Conservation (phyloP, 2,797 vertebrate genomes). For the Acanthiza pusilla region DNA sequence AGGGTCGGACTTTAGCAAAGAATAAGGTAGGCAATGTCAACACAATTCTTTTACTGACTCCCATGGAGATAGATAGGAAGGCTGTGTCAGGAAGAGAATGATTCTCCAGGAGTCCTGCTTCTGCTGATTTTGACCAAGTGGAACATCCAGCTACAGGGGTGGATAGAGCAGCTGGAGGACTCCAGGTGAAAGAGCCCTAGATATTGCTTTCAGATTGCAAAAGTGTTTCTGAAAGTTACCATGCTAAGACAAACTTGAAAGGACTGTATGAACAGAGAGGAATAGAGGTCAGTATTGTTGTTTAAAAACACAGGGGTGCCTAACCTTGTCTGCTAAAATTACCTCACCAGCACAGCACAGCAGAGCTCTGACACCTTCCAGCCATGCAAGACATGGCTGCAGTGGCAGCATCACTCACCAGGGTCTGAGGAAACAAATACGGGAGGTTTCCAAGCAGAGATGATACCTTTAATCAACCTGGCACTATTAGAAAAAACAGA, state of each 20-base stretch:
- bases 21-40: background rate
- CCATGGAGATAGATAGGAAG: background rate
- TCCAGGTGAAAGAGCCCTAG: background rate
- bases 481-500: background rate
- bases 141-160: background rate
- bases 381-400: background rate
- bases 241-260: background rate
- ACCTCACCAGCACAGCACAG: background rate
- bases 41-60: background rate
- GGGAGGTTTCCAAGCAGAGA: background rate
- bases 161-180: background rate
- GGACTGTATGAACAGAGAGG: background rate
- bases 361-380: background rate
- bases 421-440: background rate
- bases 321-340: background rate
- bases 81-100: background rate
- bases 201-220: background rate
- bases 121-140: background rate
- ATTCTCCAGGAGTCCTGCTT: background rate
- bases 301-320: background rate
- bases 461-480: background rate
- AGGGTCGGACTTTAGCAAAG: background rate
- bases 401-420: background rate
- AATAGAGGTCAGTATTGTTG: background rate
- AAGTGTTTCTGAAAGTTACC: background rate